Evolutionary conservation across 2,113 vertebrate species (phyloP), one percentile per base, ranked within the genome.

Genomic region (Chlamydotis undulata): DNA sequence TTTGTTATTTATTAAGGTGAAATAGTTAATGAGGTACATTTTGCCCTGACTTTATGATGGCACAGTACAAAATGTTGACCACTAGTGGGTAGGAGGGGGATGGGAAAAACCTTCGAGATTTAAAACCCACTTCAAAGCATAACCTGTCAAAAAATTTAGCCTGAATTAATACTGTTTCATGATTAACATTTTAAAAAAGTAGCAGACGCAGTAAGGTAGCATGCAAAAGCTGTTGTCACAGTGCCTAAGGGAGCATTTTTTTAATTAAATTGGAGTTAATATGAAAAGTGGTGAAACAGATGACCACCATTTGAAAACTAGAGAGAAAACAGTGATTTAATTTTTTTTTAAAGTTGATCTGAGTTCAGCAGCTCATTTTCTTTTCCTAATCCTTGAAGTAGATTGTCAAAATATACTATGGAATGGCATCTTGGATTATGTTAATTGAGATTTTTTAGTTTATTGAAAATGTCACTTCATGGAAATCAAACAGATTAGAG

Each of bases 381-480:
- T 83, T 73, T 78, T 82, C 14, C 33, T 92, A 92, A 96, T 53
- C 67, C 53, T 83, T 64, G 50, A 57, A 68, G 39, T 68, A 23
- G 23, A 68, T 94, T 96, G 35, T 65, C 10, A 8, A 89, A 92
- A 77, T 75, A 71, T 68, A 79, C 50, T 50, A 33, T 49, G 22
- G 71, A 95, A 93, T 90, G 60, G 89, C 55, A 88, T 87, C 80
- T 89, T 86, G 92, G 91, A 95, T 96, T 95, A 85, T 88, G 70
- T 71, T 96, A 93, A 96, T 78, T 74, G 56, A 96, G 80, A 93
- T 82, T 45, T 96, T 86, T 92, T 78, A 81, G 69, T 92, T 94
- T 87, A 89, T 85, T 93, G 74, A 87, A 95, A 96, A 91, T 65
- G 63, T 80, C 60, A 39, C n/a, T 94, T 91, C 28, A 71, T 75